Evolutionary conservation across 53 echinoderm and acorn worm species (phyloP), one percentile per base, ranked within the genome.

Genomic region (Zoroaster sp.): DNA sequence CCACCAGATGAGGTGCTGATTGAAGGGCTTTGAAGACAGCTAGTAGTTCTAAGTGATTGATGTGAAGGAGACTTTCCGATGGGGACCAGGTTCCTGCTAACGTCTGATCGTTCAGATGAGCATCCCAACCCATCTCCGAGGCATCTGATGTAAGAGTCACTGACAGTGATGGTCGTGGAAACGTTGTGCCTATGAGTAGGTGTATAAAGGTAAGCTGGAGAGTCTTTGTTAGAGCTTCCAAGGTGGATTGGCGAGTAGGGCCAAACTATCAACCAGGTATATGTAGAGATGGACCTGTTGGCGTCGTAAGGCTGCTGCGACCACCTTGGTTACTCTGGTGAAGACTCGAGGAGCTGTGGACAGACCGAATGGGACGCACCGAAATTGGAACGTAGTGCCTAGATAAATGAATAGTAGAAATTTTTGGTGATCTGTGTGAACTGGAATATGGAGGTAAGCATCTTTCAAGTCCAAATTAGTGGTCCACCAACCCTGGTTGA

Each of bases 271-370:
- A 39, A 76, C 85, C 47, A 86, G 53, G 66, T 91, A 91, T 0
- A 55, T 21, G 66, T 49, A 86, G n/a, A 91, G 44, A 15, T 21
- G 76, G 15, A 91, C 18, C 36, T 86, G 75, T 12, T 52, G 33
- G 3, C 68, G 67, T 0, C 77, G 87, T 0, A 83, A 55, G 12
- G 32, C 21, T 73, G 90, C 41, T 9, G 73, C 83, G 2, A 83
- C 34, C 17, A 73, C 72, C 54, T 72, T 90, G 83, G 80, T 71
- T 2, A 73, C 52, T 21, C 73, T 80, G 25, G 90, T 90, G 55
- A 83, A 90, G 9, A 90, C 89, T 35, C 80, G 73, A 17, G 83
- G 75, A 5, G 52, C 63, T 59, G 78, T 78, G 14, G 77, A 66
- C 4, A 87, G 75, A 41, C 74, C 66, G 18, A 87, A 66, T 20